Percentiles rank a stretch among this genome's conserved stretches.
Conservation (phyloP, 2,797 vertebrate species). For the Novumbra hubbsi region DNA sequence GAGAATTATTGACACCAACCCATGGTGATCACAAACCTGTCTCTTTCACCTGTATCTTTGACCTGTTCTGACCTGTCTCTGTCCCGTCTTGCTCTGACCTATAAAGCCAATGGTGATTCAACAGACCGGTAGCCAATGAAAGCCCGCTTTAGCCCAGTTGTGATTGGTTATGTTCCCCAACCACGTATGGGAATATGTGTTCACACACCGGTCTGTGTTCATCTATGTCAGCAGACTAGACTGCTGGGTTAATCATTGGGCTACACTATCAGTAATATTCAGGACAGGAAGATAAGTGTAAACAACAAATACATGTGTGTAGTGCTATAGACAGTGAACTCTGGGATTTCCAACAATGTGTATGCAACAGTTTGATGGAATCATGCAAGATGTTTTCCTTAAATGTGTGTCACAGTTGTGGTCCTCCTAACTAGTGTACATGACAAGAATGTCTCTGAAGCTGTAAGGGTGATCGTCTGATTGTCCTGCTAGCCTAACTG, state of each 20-base stretch:
- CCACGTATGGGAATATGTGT: neutral
- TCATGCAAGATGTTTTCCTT: constrained; percentile 45
- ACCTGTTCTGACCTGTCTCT: neutral
- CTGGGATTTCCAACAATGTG: constrained; percentile 57
- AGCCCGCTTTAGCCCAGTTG: neutral
- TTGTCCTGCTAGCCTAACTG: no score
- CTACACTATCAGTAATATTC: constrained; percentile 4
- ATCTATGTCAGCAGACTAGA: neutral
- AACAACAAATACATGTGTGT: neutral
- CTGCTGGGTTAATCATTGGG: neutral
- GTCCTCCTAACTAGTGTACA: neutral
- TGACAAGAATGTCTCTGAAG: no score
- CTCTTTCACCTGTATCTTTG: no score
- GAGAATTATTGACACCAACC: neutral
- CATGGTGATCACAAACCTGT: neutral
- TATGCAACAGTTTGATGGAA: constrained; percentile 47
- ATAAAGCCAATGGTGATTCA: neutral
- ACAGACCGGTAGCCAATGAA: neutral
- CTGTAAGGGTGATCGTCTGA: no score
- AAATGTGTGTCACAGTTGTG: constrained; percentile 7
- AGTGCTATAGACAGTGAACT: constrained; percentile 39
- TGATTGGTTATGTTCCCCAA: neutral
- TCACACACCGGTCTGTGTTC: neutral
- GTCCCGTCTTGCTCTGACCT: neutral
- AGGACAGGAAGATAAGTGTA: neutral